Base-by-base conservation (phyloP, 1,140 invertebrate species). In the Sminthurinus signatus region DNA sequence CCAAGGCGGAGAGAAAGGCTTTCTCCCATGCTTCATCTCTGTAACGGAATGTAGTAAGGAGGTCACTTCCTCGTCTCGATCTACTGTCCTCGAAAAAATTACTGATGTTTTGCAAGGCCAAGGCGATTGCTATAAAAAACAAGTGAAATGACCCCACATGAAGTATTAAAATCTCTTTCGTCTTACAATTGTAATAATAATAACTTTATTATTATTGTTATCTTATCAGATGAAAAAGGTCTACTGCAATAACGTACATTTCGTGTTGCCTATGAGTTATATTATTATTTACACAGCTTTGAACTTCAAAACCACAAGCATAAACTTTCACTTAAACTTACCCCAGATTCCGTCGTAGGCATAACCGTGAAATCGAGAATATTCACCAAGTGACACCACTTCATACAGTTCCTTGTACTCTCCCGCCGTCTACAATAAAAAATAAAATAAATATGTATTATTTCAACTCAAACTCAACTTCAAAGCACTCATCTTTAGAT, bases 261-360 rank as follows among this genome's bases (percentile, higher is more conserved):
- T n/a, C n/a, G n/a, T n/a, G n/a, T n/a, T n/a, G n/a, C n/a, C n/a
- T n/a, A n/a, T n/a, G n/a, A n/a, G n/a, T n/a, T n/a, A n/a, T n/a
- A n/a, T n/a, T n/a, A n/a, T n/a, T n/a, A n/a, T n/a, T n/a, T n/a
- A n/a, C n/a, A n/a, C n/a, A n/a, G n/a, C n/a, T n/a, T n/a, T n/a
- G n/a, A n/a, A n/a, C n/a, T n/a, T n/a, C n/a, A n/a, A n/a, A n/a
- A n/a, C n/a, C n/a, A n/a, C n/a, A n/a, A n/a, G n/a, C n/a, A n/a
- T n/a, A n/a, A n/a, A n/a, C n/a, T n/a, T n/a, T n/a, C n/a, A n/a
- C n/a, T n/a, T n/a, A n/a, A n/a, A n/a, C n/a, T n/a, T n/a, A n/a
- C n/a, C n/a, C 95, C 95, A 98, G 61, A 98, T 91, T 3, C 89
- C 93, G 76, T 98, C 95, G 77, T 97, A 97, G 15, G 94, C 94